A percentile compares a stretch with the other conserved stretches of the same genome.
Evolutionary conservation across 2,888 invertebrate species (phyloP).

Genomic region (Strigamia crassipes): DNA sequence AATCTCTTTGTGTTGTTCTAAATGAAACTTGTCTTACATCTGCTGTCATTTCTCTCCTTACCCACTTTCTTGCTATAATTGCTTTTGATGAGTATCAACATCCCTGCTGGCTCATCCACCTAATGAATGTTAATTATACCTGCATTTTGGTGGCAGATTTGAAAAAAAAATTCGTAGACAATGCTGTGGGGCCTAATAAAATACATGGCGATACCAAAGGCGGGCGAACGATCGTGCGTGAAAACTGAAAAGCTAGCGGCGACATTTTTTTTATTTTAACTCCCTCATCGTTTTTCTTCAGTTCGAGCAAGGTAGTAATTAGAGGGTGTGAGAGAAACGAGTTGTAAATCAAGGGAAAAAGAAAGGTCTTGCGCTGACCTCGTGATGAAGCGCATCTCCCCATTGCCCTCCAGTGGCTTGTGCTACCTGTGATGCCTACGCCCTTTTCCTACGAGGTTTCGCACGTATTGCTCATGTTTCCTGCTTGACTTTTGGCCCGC

Average conservation of each 20-base stretch:
- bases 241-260: background rate
- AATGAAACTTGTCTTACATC: constrained; percentile 2
- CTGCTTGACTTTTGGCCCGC: constrained; percentile 20
- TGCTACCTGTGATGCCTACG: constrained; percentile 20
- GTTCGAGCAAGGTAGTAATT: background rate
- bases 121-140: constrained; percentile 33
- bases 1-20: background rate
- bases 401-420: constrained; percentile 13
- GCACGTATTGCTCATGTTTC: constrained; percentile 8
- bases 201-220: background rate
- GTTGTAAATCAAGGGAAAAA: constrained; percentile 19
- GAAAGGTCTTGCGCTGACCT: constrained; percentile 3
- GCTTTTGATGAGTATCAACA: constrained; percentile 22
- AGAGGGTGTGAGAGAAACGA: constrained; percentile 25
- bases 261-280: constrained; percentile 1
- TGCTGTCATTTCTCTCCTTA: constrained; percentile 1
- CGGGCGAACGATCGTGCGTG: background rate
- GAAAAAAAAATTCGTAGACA: constrained; percentile 13
- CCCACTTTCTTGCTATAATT: background rate
- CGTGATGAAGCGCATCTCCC: constrained; percentile 12
- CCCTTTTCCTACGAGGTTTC: constrained; percentile 20
- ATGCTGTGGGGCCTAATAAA: constrained; percentile 24
- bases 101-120: constrained; percentile 33
- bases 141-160: constrained; percentile 6
- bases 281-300: background rate